These are phyloP conservation scores for Psylliodes chrysocephalus DNA, from an alignment of 2,888 invertebrate species.

Conservation along the genomic window DNA sequence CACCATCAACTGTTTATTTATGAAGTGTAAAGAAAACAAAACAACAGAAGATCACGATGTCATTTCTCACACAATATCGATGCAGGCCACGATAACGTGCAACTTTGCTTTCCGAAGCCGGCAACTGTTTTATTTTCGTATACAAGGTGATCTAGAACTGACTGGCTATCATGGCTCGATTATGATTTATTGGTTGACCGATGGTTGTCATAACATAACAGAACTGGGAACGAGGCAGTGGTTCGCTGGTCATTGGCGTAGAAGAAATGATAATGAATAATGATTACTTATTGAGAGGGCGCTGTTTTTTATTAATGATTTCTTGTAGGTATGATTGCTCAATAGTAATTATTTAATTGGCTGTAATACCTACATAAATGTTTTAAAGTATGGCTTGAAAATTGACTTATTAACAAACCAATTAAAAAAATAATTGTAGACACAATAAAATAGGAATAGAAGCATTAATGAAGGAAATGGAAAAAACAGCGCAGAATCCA, in stretches of 20 bases:
- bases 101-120: constrained; percentile 50
- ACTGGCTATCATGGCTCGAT: constrained; percentile 13
- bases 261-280: constrained; percentile 1
- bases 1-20: constrained; percentile 61
- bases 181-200: constrained; percentile 22
- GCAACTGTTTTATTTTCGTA: constrained; percentile 37
- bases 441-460: no score
- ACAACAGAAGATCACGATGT: constrained; percentile 60
- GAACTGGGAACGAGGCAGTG: no score
- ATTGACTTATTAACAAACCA: no score
- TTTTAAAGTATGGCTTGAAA: no score
- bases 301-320: constrained; percentile 6
- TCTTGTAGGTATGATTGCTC: not conserved
- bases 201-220: constrained; percentile 24
- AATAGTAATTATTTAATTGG: not conserved
- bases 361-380: no score
- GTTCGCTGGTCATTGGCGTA: constrained; percentile 8
- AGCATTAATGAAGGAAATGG: no score
- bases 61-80: constrained; percentile 57
- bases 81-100: constrained; percentile 59
- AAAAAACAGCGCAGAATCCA: no score
- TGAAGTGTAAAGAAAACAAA: constrained; percentile 60
- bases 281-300: not conserved
- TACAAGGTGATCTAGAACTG: constrained; percentile 28
- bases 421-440: no score